Percentiles rank a stretch among this genome's conserved stretches.
These are phyloP conservation scores for Tridacna gigas DNA, from an alignment of 2,888 invertebrate species.

Conservation along the genomic window DNA sequence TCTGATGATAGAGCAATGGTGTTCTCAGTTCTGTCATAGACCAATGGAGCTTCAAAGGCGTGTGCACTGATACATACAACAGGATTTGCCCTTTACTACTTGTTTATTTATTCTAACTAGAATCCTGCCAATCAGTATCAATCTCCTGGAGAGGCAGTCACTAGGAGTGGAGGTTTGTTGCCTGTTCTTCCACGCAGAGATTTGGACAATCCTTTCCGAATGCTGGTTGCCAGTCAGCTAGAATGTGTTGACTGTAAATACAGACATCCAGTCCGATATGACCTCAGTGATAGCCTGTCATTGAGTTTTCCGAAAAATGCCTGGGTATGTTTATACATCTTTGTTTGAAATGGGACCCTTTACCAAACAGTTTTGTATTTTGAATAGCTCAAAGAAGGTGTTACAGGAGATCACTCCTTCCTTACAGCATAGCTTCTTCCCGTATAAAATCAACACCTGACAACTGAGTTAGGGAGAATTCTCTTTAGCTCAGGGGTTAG, in stretches of 20 bases:
- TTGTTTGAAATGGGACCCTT: not conserved
- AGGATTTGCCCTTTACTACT: too few species aligned
- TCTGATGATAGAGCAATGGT: too few species aligned
- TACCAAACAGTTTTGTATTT: too few species aligned
- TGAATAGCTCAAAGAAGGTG: too few species aligned
- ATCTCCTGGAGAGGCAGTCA: constrained; percentile 68
- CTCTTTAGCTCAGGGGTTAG: too few species aligned
- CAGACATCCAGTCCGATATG: constrained; percentile 94
- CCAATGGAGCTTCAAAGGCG: too few species aligned
- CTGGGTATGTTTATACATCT: constrained; percentile 69
- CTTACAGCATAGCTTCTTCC: too few species aligned
- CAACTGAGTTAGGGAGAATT: too few species aligned
- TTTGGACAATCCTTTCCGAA: constrained; percentile 89
- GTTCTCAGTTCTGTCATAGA: too few species aligned
- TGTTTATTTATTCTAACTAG: constrained; percentile 36
- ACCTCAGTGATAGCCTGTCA: constrained; percentile 95
- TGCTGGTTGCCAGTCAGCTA: constrained; percentile 91
- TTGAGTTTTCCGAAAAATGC: constrained; percentile 86
- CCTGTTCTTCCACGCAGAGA: constrained; percentile 77
- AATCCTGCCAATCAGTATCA: constrained; percentile 71
- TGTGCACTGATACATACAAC: too few species aligned
- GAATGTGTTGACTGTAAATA: constrained; percentile 90
- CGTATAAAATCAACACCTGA: too few species aligned
- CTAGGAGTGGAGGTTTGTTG: constrained; percentile 71
- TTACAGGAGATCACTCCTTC: too few species aligned